Percentiles rank a stretch among this genome's conserved stretches.
These are phyloP conservation scores for Carposina sasakii DNA, from an alignment of 1,140 invertebrate species.

Conservation along the genomic window DNA sequence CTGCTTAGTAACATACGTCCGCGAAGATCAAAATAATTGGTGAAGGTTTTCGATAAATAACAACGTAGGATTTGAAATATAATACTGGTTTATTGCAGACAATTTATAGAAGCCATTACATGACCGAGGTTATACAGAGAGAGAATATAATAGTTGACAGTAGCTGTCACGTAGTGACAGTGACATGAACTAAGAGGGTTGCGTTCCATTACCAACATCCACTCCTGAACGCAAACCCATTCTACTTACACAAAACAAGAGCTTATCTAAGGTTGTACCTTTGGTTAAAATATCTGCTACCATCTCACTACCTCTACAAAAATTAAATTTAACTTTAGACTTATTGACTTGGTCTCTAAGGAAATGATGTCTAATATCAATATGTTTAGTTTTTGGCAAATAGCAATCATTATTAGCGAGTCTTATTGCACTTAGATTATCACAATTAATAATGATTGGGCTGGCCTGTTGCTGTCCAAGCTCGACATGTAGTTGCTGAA, in stretches of 20 bases:
- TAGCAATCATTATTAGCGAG: not conserved
- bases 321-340: not conserved
- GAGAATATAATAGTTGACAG: too few species aligned
- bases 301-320: not conserved
- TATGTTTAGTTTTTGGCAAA: not conserved
- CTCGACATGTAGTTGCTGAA: constrained; percentile 11
- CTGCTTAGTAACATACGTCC: too few species aligned
- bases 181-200: too few species aligned
- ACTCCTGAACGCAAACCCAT: not conserved
- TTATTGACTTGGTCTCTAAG: not conserved
- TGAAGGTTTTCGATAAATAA: too few species aligned
- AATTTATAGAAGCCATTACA: too few species aligned
- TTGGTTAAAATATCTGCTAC: not conserved
- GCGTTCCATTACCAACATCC: too few species aligned
- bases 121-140: too few species aligned
- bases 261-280: not conserved
- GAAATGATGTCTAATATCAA: not conserved
- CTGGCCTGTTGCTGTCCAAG: constrained; percentile 1
- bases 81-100: too few species aligned
- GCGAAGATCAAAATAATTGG: too few species aligned
- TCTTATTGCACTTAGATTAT: not conserved
- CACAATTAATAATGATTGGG: constrained; percentile 13
- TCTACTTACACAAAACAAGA: not conserved
- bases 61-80: too few species aligned
- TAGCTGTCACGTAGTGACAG: too few species aligned